Percentiles rank a stretch among this genome's conserved stretches.
Conservation (phyloP, 2,888 invertebrate species). For the Apeira syringaria region DNA sequence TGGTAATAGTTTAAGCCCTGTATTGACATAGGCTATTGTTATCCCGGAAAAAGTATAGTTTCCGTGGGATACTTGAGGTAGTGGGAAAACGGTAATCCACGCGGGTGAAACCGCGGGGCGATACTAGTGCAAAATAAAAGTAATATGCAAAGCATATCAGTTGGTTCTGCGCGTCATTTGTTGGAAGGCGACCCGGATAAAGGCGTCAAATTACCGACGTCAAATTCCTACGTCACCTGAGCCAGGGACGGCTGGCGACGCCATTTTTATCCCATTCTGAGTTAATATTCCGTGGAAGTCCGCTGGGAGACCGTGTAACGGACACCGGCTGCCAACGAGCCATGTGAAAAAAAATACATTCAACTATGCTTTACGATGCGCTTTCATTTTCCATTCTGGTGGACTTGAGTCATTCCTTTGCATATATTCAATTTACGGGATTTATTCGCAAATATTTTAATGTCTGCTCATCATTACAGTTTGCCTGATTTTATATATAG, state of each 20-base stretch:
- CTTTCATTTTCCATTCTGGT: constrained; percentile 6
- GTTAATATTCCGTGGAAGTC: constrained; percentile 76
- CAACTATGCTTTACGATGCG: constrained; percentile 17
- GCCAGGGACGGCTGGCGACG: constrained; percentile 54
- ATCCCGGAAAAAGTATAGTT: too few relatives aligned
- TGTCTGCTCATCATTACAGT: too few relatives aligned
- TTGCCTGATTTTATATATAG: too few relatives aligned
- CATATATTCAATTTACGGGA: too few relatives aligned
- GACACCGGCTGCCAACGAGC: constrained; percentile 59
- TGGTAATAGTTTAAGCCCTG: too few relatives aligned
- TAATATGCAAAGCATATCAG: constrained; percentile 58
- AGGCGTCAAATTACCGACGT: constrained; percentile 75
- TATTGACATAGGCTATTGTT: too few relatives aligned
- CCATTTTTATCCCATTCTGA: constrained; percentile 74
- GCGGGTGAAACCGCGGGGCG: too few relatives aligned
- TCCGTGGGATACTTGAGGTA: too few relatives aligned
- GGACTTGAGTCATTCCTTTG: too few relatives aligned
- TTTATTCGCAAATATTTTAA: too few relatives aligned
- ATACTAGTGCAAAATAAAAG: too few relatives aligned
- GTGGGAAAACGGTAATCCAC: too few relatives aligned
- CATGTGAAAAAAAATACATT: constrained; percentile 28
- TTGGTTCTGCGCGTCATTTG: constrained; percentile 56
- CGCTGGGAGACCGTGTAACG: constrained; percentile 63
- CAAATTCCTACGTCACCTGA: constrained; percentile 75
- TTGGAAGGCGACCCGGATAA: constrained; percentile 69